Evolutionary conservation across 2,113 vertebrate species (phyloP).

Genomic region (Equus przewalskii): DNA sequence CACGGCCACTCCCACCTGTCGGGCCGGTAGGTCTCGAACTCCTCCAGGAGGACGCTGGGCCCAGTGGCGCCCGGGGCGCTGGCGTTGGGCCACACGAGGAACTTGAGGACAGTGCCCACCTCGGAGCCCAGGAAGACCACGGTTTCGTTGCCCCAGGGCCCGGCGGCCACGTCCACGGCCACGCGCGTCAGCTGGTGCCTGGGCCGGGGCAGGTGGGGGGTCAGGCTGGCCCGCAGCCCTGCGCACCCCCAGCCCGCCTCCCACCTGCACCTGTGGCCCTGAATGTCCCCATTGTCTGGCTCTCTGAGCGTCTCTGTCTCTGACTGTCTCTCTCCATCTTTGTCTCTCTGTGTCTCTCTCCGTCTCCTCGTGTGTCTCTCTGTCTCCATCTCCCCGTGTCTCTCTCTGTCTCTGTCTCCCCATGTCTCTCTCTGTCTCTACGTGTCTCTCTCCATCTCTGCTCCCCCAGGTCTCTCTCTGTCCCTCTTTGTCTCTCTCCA

Average conservation of each 20-base stretch:
- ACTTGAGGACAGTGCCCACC: constrained; percentile 95
- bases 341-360: neutral
- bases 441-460: neutral
- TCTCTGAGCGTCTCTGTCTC: neutral
- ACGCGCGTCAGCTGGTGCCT: constrained; percentile 97
- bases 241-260: rapidly evolving
- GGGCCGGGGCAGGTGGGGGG: neutral
- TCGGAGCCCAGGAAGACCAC: constrained; percentile 96
- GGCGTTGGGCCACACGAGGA: constrained; percentile 93
- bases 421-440: neutral
- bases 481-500: neutral
- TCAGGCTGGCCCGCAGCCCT: rapidly evolving
- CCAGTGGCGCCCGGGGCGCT: constrained; percentile 74
- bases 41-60: constrained; percentile 92
- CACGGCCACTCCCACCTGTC: constrained; percentile 90
- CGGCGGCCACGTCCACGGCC: constrained; percentile 93
- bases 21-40: constrained; percentile 96
- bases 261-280: neutral
- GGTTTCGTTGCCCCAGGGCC: constrained; percentile 94
- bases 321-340: neutral
- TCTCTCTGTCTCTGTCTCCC: rapidly evolving
- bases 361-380: neutral
- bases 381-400: no score
- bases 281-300: no score
- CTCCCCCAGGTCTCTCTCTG: neutral